Evolutionary conservation across 2,888 invertebrate species (phyloP), one percentile per base, ranked within the genome.

Genomic region (Diabrotica balteata): DNA sequence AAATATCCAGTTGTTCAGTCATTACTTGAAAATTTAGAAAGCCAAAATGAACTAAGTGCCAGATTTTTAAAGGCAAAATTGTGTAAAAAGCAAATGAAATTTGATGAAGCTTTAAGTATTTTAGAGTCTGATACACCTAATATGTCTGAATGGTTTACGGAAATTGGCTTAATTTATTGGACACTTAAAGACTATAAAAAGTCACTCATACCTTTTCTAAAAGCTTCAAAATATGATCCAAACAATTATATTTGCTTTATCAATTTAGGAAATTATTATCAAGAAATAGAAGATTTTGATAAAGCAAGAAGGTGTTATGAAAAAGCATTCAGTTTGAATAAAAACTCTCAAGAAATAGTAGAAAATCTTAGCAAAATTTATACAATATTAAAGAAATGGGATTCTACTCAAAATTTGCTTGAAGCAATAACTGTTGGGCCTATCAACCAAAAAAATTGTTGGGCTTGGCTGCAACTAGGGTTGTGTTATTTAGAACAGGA

Each of bases 391-490:
- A 89, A 90, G 70, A 89, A 92, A 73, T 89, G 88, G 81, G 89
- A 90, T 69, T 85, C 85, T 51, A 90, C 91, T 83, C 86, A 90
- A 78, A 85, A 87, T 70, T 83, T 94, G 60, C 80, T 94, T 47
- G 83, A 86, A 75, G 87, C 83, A 66, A 85, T 85, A 68, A 87
- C 84, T 57, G 84, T 73, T 75, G 85, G 76, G 45, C 77, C 80
- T 47, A 84, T 86, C 70, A 83, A 78, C 64, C 68, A 72, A 6
- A 75, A 78, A 51, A 83, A 81, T 51, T 88, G 90, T 72, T 95
- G 95, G 93, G 90, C 95, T 22, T 90, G 93, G 88, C 87, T 95
- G 61, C 91, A 95, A 80, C 86, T 97, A 60, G 97, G 97, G 2
- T 85, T 96, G 58, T 90, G 93, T 81, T 90, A 94, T 81, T 86